Evolutionary conservation across 2,113 vertebrate species (phyloP).

Genomic region (Zosterops lateralis): DNA sequence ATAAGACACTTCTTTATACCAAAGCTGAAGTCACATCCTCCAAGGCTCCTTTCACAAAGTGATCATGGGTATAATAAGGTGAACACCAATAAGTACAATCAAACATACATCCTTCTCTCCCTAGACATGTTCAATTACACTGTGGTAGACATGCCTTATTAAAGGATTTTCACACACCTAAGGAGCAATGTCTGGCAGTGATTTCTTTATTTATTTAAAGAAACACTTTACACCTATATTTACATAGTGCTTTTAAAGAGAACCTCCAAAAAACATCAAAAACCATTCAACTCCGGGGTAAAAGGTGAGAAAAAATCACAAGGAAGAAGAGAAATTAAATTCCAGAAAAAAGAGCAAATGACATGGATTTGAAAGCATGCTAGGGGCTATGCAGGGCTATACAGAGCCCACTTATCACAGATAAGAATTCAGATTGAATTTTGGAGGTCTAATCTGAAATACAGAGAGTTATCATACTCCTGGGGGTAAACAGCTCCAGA

Average conservation of each 20-base stretch:
- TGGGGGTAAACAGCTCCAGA: not conserved
- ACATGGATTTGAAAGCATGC: not conserved
- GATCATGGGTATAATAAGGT: not conserved
- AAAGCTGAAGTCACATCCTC: not conserved
- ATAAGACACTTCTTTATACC: not conserved
- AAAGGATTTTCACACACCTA: not conserved
- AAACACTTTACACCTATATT: not conserved
- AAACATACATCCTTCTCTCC: not conserved
- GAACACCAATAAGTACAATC: not conserved
- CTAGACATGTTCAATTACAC: not conserved
- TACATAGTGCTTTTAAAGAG: not conserved
- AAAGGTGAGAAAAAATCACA: not conserved
- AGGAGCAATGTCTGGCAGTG: not conserved
- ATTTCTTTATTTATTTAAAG: not conserved
- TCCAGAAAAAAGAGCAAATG: not conserved
- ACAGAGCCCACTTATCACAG: not conserved
- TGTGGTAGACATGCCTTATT: not conserved
- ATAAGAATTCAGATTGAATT: slow-evolving; percentile 19
- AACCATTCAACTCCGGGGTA: not conserved
- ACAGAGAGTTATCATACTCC: not conserved
- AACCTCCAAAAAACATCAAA: not conserved
- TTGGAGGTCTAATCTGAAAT: slow-evolving; percentile 1
- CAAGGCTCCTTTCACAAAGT: not conserved
- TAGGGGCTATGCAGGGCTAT: not conserved
- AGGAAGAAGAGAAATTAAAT: not conserved